Evolutionary conservation across 92 coral and sea anemone species (phyloP).

Genomic region (Phenganax subtilis): DNA sequence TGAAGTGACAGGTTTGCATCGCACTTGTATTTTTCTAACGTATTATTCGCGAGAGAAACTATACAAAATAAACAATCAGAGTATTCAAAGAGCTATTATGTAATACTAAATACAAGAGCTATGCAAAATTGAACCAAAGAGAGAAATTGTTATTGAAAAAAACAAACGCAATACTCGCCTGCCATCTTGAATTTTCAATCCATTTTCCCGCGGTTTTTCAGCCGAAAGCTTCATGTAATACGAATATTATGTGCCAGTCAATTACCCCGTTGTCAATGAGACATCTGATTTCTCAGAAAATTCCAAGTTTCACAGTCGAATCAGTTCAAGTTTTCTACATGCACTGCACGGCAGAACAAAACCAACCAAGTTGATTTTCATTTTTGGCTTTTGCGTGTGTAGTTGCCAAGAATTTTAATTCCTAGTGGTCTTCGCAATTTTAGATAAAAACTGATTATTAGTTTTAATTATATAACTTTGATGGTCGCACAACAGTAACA

Average conservation of each 20-base stretch:
- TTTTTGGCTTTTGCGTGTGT: too few relatives aligned
- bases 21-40: slow-evolving; percentile 69
- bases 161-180: slow-evolving; percentile 1
- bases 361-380: too few relatives aligned
- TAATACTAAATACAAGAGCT: too few relatives aligned
- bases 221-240: neutral
- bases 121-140: too few relatives aligned
- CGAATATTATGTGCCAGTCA: neutral
- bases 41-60: slow-evolving; percentile 62
- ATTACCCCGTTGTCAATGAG: neutral
- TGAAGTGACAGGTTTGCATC: slow-evolving; percentile 65
- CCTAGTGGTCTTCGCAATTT: too few relatives aligned
- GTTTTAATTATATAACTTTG: too few relatives aligned
- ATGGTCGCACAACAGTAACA: too few relatives aligned
- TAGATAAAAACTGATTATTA: too few relatives aligned
- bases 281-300: neutral
- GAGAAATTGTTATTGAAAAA: neutral
- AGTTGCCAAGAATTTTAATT: too few relatives aligned
- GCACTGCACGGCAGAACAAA: too few relatives aligned
- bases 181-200: slow-evolving; percentile 13
- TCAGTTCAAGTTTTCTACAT: too few relatives aligned
- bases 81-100: neutral
- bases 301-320: too few relatives aligned
- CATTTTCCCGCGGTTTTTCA: slow-evolving; percentile 17
- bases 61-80: neutral